Percentiles rank a stretch among this genome's conserved stretches.
Evolutionary conservation across 2,113 vertebrate species (phyloP).

Genomic region (Ciconia maguari): DNA sequence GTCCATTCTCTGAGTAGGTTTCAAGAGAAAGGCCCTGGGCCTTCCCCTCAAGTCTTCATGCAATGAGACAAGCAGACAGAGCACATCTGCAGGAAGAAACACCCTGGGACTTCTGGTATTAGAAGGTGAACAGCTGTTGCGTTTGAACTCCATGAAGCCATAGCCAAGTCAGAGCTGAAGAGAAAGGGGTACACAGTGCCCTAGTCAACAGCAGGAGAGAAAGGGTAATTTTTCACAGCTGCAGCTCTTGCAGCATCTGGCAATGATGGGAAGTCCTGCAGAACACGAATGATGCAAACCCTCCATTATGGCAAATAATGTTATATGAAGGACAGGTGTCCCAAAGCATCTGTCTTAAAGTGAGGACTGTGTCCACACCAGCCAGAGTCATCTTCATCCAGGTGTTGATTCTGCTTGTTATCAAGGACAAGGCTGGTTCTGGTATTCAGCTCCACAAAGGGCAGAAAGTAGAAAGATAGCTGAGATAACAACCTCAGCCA

Average conservation of each 20-base stretch:
- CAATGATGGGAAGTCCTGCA: background rate
- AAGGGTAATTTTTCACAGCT: conserved; percentile 39
- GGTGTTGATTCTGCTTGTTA: background rate
- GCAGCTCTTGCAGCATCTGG: conserved; percentile 8
- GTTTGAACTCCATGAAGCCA: background rate
- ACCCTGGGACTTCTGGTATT: background rate
- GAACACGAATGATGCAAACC: background rate
- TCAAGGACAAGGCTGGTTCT: background rate
- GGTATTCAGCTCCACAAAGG: background rate
- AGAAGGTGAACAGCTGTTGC: conserved; percentile 22
- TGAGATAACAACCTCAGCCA: background rate
- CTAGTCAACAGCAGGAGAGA: background rate
- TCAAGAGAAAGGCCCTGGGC: background rate
- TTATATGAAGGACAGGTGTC: background rate
- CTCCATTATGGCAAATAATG: background rate
- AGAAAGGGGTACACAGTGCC: background rate
- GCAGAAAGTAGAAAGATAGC: background rate
- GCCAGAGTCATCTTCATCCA: background rate
- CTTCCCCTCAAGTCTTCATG: background rate
- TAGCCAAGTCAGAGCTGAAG: background rate
- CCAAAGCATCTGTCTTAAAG: background rate
- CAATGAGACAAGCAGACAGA: background rate
- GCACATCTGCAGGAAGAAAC: background rate
- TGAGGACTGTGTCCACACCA: background rate
- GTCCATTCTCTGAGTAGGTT: background rate